These are phyloP conservation scores for Helostoma temminkii DNA, from an alignment of 2,797 vertebrate species.

Conservation along the genomic window DNA sequence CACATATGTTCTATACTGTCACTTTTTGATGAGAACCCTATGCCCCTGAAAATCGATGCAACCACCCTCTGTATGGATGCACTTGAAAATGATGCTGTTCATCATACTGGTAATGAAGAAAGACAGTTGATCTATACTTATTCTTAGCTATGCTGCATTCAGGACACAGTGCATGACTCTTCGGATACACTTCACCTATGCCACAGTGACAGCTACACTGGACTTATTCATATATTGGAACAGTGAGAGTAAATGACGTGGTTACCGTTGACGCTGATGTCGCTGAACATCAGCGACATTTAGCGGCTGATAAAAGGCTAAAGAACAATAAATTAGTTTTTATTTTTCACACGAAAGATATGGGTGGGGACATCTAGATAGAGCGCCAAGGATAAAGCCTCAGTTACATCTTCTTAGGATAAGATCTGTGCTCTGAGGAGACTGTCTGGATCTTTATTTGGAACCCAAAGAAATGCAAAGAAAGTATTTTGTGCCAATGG, in stretches of 20 bases:
- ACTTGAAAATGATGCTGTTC: conserved; percentile 16
- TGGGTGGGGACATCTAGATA: conserved; percentile 38
- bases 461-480: conserved; percentile 1
- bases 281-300: conserved; percentile 8
- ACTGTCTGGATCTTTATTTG: conserved; percentile 31
- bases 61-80: background rate
- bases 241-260: background rate
- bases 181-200: conserved; percentile 19
- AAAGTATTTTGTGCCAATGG: background rate
- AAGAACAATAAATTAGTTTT: conserved; percentile 12
- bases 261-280: conserved; percentile 12
- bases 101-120: conserved; percentile 14
- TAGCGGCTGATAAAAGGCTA: conserved; percentile 19
- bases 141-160: background rate
- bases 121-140: conserved; percentile 42
- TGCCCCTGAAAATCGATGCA: background rate
- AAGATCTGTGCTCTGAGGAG: conserved; percentile 28
- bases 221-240: conserved; percentile 17
- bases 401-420: conserved; percentile 36
- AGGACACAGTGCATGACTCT: background rate
- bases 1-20: background rate
- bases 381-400: conserved; percentile 25
- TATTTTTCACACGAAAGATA: conserved; percentile 34
- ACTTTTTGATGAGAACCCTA: no score
- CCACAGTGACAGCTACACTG: background rate